Evolutionary conservation across 2,113 vertebrate genomes (phyloP).

Genomic region (Myotis yumanensis): DNA sequence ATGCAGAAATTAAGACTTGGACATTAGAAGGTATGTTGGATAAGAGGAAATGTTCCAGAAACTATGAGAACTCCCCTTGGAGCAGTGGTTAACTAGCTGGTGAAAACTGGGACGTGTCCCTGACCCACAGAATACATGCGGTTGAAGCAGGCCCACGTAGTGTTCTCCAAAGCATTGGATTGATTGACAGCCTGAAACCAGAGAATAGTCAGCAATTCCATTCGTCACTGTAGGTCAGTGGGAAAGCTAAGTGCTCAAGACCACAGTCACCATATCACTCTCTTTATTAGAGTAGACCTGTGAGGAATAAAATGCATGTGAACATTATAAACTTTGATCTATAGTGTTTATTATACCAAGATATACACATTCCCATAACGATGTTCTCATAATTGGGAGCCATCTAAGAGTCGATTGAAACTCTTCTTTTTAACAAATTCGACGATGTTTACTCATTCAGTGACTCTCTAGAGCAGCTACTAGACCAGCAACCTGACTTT

Average conservation of each 20-base stretch:
- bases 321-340: not conserved
- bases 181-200: not conserved
- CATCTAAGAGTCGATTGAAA: not conserved
- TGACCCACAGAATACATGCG: not conserved
- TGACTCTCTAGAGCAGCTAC: not conserved
- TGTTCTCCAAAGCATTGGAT: not conserved
- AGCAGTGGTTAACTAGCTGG: not conserved
- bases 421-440: not conserved
- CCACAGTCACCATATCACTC: not conserved
- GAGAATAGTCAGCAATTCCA: not conserved
- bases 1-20: not conserved
- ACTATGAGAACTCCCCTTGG: not conserved
- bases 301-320: not conserved
- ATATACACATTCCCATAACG: not conserved
- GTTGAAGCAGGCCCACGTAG: not conserved
- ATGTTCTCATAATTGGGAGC: not conserved
- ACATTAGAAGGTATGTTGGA: not conserved
- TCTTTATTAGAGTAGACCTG: not conserved
- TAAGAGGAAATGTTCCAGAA: not conserved
- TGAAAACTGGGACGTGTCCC: not conserved
- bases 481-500: constrained; percentile 25
- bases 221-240: not conserved
- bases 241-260: not conserved
- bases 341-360: not conserved
- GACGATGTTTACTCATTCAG: not conserved